Evolutionary conservation across 1,140 invertebrate genomes (phyloP), one percentile per base, ranked within the genome.

Genomic region (Bombus waltoni): DNA sequence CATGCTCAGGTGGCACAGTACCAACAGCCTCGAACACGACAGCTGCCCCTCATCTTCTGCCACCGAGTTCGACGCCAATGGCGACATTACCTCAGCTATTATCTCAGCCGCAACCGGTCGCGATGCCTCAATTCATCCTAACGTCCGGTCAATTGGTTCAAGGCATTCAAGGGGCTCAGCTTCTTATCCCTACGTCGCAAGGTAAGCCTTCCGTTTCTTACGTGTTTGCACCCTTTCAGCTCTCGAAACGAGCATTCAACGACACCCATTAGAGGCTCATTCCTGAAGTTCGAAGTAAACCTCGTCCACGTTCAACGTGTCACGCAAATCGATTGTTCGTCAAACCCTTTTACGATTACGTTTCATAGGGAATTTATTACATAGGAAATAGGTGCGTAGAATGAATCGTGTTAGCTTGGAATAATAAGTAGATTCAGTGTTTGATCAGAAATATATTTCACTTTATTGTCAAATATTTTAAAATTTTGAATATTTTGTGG

Each of bases 121-220:
- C 97, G 68, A 97, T 98, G 96, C 98, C 98, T 77, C 98, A 98
- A 95, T 97, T 98, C 86, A 98, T 99, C 93, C 96, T 99, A 88
- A 98, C 98, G 72, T 98, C 98, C 83, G 98, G 98, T 85, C 98
- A 98, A 95, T 96, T 98, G 91, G 97, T 98, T 75, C 98, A 98
- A 95, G 98, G 98, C 82, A 98, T 98, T 89, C 98, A 98, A 95
- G 98, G 98, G 18, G 98, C 98, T 85, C 98, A 99, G 94, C 96
- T 99, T 80, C 97, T 99, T 84, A 99, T 99, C 95, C 98, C 98
- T 71, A 98, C 98, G 35, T 98, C 98, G 65, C 98, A 98, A 97
- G 98, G 98, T 98, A 95, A 95, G 91, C 90, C 77, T 72, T 78
- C 59, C 74, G 72, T 66, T 81, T 81, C 79, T 73, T 80, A 74